These are phyloP conservation scores for Poecilia latipinna DNA, from an alignment of 2,113 vertebrate genomes.

Conservation along the genomic window DNA sequence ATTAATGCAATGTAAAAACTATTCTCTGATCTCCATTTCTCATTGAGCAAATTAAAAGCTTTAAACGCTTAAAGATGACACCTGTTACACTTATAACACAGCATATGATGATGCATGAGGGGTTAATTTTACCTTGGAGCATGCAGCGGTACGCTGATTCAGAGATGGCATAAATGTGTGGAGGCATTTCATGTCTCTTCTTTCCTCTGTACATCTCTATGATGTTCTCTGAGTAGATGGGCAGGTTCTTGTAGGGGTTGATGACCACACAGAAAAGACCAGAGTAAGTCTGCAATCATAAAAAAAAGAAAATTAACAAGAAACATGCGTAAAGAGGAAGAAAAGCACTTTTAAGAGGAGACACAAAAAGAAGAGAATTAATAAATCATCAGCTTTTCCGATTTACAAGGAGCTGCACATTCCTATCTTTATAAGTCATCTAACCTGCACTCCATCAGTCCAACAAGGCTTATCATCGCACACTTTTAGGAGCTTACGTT, in stretches of 20 bases:
- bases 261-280: conserved; percentile 82
- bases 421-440: conserved; percentile 16
- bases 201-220: conserved; percentile 82
- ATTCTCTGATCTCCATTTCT: background rate
- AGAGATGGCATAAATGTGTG: conserved; percentile 82
- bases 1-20: background rate
- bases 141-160: conserved; percentile 81
- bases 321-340: background rate
- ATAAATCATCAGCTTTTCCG: background rate
- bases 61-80: background rate
- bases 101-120: background rate
- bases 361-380: background rate
- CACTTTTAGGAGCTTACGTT: conserved; percentile 33
- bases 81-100: background rate
- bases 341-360: background rate
- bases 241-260: conserved; percentile 83
- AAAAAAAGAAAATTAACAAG: conserved; percentile 13
- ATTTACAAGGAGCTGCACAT: background rate
- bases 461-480: conserved; percentile 19
- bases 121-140: conserved; percentile 73
- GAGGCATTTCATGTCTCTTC: conserved; percentile 81
- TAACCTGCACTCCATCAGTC: conserved; percentile 30
- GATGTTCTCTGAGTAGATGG: conserved; percentile 83
- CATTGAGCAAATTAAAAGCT: background rate
- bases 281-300: conserved; percentile 73